Evolutionary conservation across 2,888 invertebrate species (phyloP), one percentile per base, ranked within the genome.

Genomic region (Caenorhabditis afra): DNA sequence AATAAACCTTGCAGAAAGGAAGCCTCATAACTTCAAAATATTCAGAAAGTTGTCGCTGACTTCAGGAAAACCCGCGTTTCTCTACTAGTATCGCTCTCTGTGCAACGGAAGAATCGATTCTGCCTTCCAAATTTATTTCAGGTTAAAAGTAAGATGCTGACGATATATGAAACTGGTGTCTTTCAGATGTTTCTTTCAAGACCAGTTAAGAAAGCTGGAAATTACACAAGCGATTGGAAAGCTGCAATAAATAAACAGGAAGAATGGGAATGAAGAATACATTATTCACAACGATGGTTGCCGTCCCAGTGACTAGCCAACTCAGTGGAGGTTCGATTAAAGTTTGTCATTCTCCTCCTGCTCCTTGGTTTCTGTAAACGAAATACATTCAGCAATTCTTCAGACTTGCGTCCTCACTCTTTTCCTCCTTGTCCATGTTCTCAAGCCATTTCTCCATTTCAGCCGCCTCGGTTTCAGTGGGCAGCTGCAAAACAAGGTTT

Each of bases 391-490:
- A 23, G 12, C 2, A n/a, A 37, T 37, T 0, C 35, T 0, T 8
- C 8, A 52, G n/a, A 61, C 12, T 50, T 1, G 10, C 10, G 59
- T 55, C 18, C 47, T 70, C 62, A 22, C 45, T 49, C 14, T 67
- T 58, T 22, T 80, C 73, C n/a, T 67, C 81, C 49, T 82, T 81
- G 12, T 67, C 81, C 49, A 81, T 81, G 12, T 68, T 71, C 35
- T 70, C 79, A 12, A 86, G 76, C 86, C 86, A 86, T 3, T 70
- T 66, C 22, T 80, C 82, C 86, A 85, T 86, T 67, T 83, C 84
- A 10, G 70, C 70, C 0, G 82, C 86, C 47, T 86, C 82, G 10
- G 49, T 29, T 0, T 82, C 83, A 7, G 81, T 75, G 45, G 84
- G 82, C n/a, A 82, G 62, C 71, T 74, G 49, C 39, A 70, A 53